Evolutionary conservation across 2,797 vertebrate genomes (phyloP).

Genomic region (Urocyon cinereoargenteus): DNA sequence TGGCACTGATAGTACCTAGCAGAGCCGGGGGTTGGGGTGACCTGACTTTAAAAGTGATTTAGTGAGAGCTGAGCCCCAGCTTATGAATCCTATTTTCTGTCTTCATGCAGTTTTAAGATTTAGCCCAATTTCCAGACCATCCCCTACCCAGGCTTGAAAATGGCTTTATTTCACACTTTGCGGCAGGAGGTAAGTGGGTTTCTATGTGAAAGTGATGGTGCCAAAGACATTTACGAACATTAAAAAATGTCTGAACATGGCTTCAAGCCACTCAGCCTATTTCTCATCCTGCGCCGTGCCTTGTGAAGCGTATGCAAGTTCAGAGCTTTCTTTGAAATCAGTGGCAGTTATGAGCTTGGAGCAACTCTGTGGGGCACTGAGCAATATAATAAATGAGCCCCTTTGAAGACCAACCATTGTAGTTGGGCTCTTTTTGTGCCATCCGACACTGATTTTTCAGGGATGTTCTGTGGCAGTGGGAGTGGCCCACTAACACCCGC

Average conservation of each 20-base stretch:
- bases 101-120: conserved; percentile 72
- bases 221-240: conserved; percentile 79
- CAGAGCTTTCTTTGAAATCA: conserved; percentile 83
- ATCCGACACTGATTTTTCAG: conserved; percentile 44
- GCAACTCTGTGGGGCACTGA: conserved; percentile 76
- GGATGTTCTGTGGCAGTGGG: conserved; percentile 33
- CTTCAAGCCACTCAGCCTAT: conserved; percentile 75
- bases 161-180: conserved; percentile 74
- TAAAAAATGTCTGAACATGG: conserved; percentile 80
- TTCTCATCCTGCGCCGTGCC: conserved; percentile 59
- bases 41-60: conserved; percentile 21
- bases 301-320: conserved; percentile 72
- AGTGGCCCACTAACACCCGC: conserved; percentile 9
- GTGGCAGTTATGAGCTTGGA: conserved; percentile 75
- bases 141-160: conserved; percentile 68
- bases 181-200: conserved; percentile 75
- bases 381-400: conserved; percentile 77
- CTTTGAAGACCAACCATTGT: conserved; percentile 77
- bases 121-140: conserved; percentile 75
- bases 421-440: conserved; percentile 62
- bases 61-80: background rate
- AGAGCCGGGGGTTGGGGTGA: background rate
- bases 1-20: background rate
- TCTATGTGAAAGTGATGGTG: conserved; percentile 75
- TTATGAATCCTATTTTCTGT: conserved; percentile 64